These are phyloP conservation scores for Euborellia annulipes DNA, from an alignment of 1,140 invertebrate species.

Conservation along the genomic window DNA sequence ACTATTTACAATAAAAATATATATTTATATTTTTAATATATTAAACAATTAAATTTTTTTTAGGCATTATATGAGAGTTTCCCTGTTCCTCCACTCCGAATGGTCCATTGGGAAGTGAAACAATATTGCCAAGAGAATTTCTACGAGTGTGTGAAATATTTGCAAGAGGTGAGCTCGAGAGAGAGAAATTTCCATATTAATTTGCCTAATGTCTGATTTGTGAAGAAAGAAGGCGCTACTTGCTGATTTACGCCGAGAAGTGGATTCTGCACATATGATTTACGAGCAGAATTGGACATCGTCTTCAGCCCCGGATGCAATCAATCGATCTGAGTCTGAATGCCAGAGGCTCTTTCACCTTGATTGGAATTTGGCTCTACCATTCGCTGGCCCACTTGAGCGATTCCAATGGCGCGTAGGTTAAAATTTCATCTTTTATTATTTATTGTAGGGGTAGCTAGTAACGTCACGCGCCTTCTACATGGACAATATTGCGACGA, in stretches of 20 bases:
- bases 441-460: too few species aligned
- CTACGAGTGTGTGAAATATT: conserved; percentile 35
- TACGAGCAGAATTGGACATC: conserved; percentile 28
- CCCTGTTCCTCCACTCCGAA: conserved; percentile 34
- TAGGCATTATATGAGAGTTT: conserved; percentile 28
- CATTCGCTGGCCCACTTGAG: conserved; percentile 37
- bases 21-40: too few species aligned
- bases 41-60: too few species aligned
- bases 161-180: conserved; percentile 22
- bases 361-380: conserved; percentile 28
- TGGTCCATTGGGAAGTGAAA: conserved; percentile 41
- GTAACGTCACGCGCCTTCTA: too few species aligned
- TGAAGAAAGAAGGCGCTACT: conserved; percentile 17
- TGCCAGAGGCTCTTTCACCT: conserved; percentile 28
- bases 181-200: too few species aligned
- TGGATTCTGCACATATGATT: conserved; percentile 33
- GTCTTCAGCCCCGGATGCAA: conserved; percentile 22
- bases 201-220: too few species aligned
- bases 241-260: conserved; percentile 24
- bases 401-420: conserved; percentile 37
- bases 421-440: not conserved
- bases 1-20: too few species aligned
- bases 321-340: conserved; percentile 28
- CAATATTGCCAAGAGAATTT: conserved; percentile 35
- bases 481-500: too few species aligned